Conservation (phyloP, 1,140 invertebrate species). For the Dinoponera quadriceps region DNA sequence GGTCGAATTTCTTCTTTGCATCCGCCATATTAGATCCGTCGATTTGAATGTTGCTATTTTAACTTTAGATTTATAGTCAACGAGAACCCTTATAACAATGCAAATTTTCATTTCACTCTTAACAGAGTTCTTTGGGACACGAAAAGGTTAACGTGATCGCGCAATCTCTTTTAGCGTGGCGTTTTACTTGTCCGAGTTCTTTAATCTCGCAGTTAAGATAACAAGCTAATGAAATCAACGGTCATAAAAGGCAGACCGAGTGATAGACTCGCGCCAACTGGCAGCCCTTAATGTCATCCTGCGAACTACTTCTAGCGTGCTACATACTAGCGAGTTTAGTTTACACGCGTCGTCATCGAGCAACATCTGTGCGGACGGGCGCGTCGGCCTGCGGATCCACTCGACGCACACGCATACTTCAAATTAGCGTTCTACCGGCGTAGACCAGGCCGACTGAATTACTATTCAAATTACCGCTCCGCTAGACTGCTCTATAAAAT, state of each 20-base stretch:
- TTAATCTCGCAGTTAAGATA: not conserved
- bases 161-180: too few species aligned
- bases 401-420: slow-evolving; percentile 60
- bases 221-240: not conserved
- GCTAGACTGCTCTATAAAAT: slow-evolving; percentile 41
- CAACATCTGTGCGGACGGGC: slow-evolving; percentile 67
- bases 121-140: too few species aligned
- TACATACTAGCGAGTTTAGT: slow-evolving; percentile 63
- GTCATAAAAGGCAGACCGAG: not conserved
- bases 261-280: slow-evolving; percentile 28
- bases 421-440: slow-evolving; percentile 60
- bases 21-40: too few species aligned
- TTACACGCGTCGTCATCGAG: slow-evolving; percentile 63
- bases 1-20: too few species aligned
- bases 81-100: too few species aligned
- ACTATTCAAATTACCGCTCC: slow-evolving; percentile 67
- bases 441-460: slow-evolving; percentile 65
- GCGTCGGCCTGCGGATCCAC: slow-evolving; percentile 62
- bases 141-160: too few species aligned
- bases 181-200: not conserved
- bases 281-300: slow-evolving; percentile 50
- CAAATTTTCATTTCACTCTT: too few species aligned
- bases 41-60: too few species aligned
- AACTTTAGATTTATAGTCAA: too few species aligned
- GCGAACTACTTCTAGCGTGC: slow-evolving; percentile 50